Evolutionary conservation across 2,797 vertebrate species (phyloP).

Genomic region (Helarctos malayanus): DNA sequence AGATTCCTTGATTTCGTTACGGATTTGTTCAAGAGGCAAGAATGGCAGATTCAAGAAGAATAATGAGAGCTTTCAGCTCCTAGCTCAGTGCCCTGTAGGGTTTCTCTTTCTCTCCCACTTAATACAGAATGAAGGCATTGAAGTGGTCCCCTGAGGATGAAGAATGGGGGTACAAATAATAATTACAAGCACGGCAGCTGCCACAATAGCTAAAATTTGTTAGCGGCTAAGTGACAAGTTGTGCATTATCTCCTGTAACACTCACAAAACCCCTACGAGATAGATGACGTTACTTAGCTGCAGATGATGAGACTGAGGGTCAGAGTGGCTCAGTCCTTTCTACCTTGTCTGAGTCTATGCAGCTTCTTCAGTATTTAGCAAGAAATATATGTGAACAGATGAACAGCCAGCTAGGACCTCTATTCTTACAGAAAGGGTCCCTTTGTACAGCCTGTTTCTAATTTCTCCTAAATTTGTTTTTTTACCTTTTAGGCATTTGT

Average conservation of each 20-base stretch:
- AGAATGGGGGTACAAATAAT: not conserved
- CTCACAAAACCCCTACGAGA: not conserved
- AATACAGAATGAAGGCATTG: not conserved
- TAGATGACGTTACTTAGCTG: fast-evolving
- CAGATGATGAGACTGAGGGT: not conserved
- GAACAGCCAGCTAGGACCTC: not conserved
- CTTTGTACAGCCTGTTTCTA: not conserved
- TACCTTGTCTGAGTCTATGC: not conserved
- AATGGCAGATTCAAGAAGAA: not conserved
- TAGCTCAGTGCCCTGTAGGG: not conserved
- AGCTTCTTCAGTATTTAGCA: not conserved
- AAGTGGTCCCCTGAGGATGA: not conserved
- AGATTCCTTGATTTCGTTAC: not conserved
- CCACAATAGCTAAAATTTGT: not conserved
- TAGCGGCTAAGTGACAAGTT: not conserved
- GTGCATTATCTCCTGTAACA: not conserved
- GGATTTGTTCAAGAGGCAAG: not conserved
- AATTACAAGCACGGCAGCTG: not conserved
- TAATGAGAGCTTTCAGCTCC: not conserved
- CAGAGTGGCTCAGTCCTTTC: not conserved
- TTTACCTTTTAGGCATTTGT: not conserved
- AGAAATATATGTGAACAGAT: not conserved
- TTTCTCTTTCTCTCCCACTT: not conserved
- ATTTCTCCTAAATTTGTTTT: not conserved
- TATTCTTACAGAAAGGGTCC: not conserved